These are phyloP conservation scores for Drosophila neoperkinsi DNA, from an alignment of 2,888 invertebrate genomes.

Conservation along the genomic window DNA sequence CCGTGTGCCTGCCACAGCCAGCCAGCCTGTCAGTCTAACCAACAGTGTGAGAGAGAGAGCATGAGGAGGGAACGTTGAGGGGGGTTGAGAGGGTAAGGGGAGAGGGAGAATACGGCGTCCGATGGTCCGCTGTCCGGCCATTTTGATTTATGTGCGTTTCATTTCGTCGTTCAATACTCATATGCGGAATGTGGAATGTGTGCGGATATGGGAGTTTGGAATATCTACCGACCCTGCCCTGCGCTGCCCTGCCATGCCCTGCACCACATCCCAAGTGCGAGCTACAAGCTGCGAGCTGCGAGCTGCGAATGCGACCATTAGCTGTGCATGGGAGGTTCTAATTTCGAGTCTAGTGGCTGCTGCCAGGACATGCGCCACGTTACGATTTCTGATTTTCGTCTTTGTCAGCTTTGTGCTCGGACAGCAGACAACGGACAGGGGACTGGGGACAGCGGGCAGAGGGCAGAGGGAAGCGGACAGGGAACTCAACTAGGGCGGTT, in stretches of 20 bases:
- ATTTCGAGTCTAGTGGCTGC: conserved; percentile 73
- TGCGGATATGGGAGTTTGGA: conserved; percentile 83
- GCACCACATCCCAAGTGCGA: conserved; percentile 5
- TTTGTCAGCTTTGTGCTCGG: conserved; percentile 75
- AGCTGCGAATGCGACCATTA: conserved; percentile 70
- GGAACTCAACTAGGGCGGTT: conserved; percentile 23
- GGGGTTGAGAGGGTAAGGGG: background rate
- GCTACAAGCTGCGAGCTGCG: conserved; percentile 25
- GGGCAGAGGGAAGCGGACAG: background rate
- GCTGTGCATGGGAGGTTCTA: conserved; percentile 80
- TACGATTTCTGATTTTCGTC: conserved; percentile 78
- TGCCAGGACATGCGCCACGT: conserved; percentile 76
- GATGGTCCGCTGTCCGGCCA: conserved; percentile 83
- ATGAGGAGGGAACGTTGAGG: background rate
- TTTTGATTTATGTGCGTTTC: conserved; percentile 85
- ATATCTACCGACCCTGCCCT: conserved; percentile 54
- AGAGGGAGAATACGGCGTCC: conserved; percentile 44
- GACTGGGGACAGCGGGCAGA: background rate
- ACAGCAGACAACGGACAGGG: background rate
- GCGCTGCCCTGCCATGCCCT: background rate
- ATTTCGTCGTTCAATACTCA: conserved; percentile 84
- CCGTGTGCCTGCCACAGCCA: conserved; percentile 64
- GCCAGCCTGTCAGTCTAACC: conserved; percentile 77
- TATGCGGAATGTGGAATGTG: conserved; percentile 81
- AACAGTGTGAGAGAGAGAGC: conserved; percentile 19